Evolutionary conservation across 35 echinoderm and acorn worm species (phyloP), one percentile per base, ranked within the genome.

Genomic region (Ophiothrix spiculata): DNA sequence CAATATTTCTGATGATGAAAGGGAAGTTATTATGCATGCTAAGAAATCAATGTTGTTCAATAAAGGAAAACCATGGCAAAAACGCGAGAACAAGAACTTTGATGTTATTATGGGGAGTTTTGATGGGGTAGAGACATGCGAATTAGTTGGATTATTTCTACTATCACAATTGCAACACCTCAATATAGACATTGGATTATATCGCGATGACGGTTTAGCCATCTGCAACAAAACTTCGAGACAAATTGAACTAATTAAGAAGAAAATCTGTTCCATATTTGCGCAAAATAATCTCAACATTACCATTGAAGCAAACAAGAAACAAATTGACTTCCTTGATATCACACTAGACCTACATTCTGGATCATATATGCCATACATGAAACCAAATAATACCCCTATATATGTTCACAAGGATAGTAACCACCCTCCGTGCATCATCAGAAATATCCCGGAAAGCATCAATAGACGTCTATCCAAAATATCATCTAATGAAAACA

Each of bases 161-260:
- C 41, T 35, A 28, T 35, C 36, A 31, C 79, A 39, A 4, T 23
- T 81, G 2, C n/a, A n/a, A n/a, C n/a, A n/a, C n/a, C n/a, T n/a
- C n/a, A n/a, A n/a, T n/a, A n/a, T n/a, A n/a, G n/a, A n/a, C n/a
- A n/a, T 64, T 39, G 79, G 87, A 1, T 79, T 83, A 2, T 89
- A 89, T 35, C 83, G 87, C 39, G 87, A 89, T 69, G 87, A 89
- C 64, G 87, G 87, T 35, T 40, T 89, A 2, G 87, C 87, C 28
- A 79, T 54, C 16, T 78, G 83, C 0, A 88, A 88, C 77, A 77
- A 32, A 37, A 41, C 86, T 17, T 76, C 17, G 8, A 81, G 86
- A 31, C 36, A 83, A 38, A 56, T 56, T 14, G 88, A 84, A 28
- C 29, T 56, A 31, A 78, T 73, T 38, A 84, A 32, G 39, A 90